Percentiles rank a stretch among this genome's conserved stretches.
These are phyloP conservation scores for Acanthurus lineatus DNA, from an alignment of 2,797 vertebrate genomes.

Conservation along the genomic window DNA sequence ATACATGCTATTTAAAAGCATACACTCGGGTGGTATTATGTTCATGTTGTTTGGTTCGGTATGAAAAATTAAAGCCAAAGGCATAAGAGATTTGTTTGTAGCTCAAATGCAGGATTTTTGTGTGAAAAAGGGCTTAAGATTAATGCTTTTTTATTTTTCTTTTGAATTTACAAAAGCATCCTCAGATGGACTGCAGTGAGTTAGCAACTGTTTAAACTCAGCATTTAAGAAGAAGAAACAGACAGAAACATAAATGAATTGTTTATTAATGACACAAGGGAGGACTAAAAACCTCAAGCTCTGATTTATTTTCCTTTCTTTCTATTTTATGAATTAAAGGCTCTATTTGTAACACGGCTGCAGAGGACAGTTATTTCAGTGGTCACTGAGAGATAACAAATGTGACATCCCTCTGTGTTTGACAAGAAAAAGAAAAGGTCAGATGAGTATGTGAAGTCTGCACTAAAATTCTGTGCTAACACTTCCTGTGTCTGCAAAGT, in stretches of 20 bases:
- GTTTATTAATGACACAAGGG: conserved; percentile 22
- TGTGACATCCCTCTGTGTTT: neutral
- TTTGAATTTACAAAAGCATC: neutral
- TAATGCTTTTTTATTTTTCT: neutral
- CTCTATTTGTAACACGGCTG: neutral
- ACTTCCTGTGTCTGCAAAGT: conserved; percentile 23
- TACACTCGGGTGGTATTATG: too few relatives aligned
- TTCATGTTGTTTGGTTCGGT: too few relatives aligned
- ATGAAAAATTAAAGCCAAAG: too few relatives aligned
- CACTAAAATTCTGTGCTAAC: conserved; percentile 10
- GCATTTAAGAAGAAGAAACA: conserved; percentile 1
- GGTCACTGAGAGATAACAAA: neutral
- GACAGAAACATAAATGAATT: neutral
- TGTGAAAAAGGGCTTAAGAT: too few relatives aligned
- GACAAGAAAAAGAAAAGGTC: conserved; percentile 3
- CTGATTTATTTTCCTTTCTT: conserved; percentile 8
- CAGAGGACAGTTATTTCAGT: neutral
- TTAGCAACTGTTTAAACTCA: neutral
- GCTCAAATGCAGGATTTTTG: too few relatives aligned
- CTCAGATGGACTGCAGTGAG: neutral
- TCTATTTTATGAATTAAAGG: neutral
- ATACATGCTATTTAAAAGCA: too few relatives aligned
- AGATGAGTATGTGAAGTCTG: conserved; percentile 1
- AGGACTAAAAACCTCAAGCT: conserved; percentile 11
- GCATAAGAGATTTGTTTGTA: too few relatives aligned